Base-by-base conservation (phyloP, 2,888 invertebrate genomes). In the Orthonychiurus folsomi region DNA sequence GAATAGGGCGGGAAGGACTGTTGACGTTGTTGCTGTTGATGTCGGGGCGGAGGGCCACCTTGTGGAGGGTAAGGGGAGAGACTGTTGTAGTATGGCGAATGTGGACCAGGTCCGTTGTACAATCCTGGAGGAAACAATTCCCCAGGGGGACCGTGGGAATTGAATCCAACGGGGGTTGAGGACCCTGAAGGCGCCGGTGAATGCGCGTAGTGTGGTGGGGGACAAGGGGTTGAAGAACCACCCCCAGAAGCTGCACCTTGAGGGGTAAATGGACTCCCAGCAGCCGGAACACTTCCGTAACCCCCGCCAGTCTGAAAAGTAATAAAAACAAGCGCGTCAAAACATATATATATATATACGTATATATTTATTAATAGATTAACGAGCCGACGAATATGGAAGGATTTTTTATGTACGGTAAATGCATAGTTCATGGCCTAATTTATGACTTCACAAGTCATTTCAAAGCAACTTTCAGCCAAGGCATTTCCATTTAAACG, bases 151-250 rank as follows among this genome's bases (percentile, higher is more conserved):
- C 82, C 82, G 60, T 72, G 69, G 52, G 84, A 84, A 18, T 71
- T 73, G 50, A 72, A 73, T 60, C 82, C 83, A 24, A 86, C 89
- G 9, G 90, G 89, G 50, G 90, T 89, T 72, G 89, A 89, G 58
- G 86, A 83, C 74, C 85, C 89, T 75, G 83, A 89, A 72, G 88
- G 89, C 75, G 85, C 88, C 74, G 91, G 91, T 69, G 89, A 89
- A 75, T 89, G 88, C 74, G 88, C 88, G 78, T 89, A 90, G 80
- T 86, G 89, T 74, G 86, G 89, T 50, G 74, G 74, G 63, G 70
- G 70, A 61, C 69, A 69, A 50, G 70, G 69, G 52, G 72, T 69
- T 59, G 71, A 69, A 52, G 70, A 68, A 57, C 69, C 70, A 53
- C 72, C 72, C 48, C 69, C 69, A 60, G 72, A 70, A 59, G 71